Conservation (phyloP, 2,113 vertebrate genomes). For the Phycodurus eques region DNA sequence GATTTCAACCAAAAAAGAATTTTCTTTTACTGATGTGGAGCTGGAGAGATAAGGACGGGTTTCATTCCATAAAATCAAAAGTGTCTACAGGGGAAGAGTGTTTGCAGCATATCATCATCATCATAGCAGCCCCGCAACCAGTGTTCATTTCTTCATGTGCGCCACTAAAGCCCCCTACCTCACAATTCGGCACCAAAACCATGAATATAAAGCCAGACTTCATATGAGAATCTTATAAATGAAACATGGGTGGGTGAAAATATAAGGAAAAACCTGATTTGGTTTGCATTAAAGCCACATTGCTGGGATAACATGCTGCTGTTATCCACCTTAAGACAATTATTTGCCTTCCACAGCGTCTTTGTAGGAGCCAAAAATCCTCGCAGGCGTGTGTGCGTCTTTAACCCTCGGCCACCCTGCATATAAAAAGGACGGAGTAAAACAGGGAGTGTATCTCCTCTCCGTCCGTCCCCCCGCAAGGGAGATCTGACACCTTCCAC, state of each 20-base stretch:
- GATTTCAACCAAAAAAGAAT: neutral
- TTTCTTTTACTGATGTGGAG: neutral
- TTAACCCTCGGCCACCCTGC: neutral
- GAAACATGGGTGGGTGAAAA: constrained; percentile 47
- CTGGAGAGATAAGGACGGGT: constrained; percentile 48
- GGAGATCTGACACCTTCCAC: neutral
- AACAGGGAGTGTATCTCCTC: neutral
- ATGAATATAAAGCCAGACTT: constrained; percentile 55
- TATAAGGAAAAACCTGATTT: constrained; percentile 29
- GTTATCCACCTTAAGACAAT: constrained; percentile 2
- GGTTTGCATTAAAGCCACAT: constrained; percentile 34
- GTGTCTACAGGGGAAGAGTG: constrained; percentile 14
- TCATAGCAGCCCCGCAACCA: constrained; percentile 24
- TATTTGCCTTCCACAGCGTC: neutral
- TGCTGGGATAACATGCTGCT: neutral
- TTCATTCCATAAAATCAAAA: constrained; percentile 61
- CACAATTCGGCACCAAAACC: neutral
- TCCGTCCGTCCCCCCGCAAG: neutral
- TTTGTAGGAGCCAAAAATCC: neutral
- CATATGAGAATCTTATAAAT: constrained; percentile 53
- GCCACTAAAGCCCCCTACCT: constrained; percentile 33
- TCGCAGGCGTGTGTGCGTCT: neutral
- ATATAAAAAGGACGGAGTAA: neutral
- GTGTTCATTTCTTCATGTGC: constrained; percentile 29
- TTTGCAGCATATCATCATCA: constrained; percentile 13